Evolutionary conservation across 2,113 vertebrate genomes (phyloP), one percentile per base, ranked within the genome.

Genomic region (Boulengeromyrus knoepffleri): DNA sequence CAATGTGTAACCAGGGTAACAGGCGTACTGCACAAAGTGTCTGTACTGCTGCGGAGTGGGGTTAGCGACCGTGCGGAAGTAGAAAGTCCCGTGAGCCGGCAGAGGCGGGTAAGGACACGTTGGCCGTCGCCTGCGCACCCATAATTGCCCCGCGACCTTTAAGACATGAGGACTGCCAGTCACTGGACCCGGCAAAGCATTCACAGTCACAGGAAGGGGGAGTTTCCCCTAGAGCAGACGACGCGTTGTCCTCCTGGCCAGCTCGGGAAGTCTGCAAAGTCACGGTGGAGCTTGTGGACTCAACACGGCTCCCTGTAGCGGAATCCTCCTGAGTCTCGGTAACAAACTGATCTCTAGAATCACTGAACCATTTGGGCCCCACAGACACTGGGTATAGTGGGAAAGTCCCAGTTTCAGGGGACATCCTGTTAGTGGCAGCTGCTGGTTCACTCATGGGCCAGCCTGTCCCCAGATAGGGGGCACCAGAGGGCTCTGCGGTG

Each of bases 21-120:
- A 96, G 53, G 93, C 92, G 2, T 95, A 96, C 88, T 95, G 94
- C 24, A 96, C 92, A 88, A 94, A 95, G 77, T 95, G 93, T 39
- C 87, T 94, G 91, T 94, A 93, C 42, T 94, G 93, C 89, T 80
- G 39, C 1, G 92, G 92, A 13, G 85, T 89, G 3, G 93, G 93
- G 83, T 94, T 93, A 77, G 89, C 91, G 5, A 94, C 88, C 3
- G 92, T 94, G 15, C 90, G 92, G 31, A 95, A 95, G 90, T 93
- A 93, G 90, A 96, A 94, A 1, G 94, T 95, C 17, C 95, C 95
- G 1, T 95, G 94, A 70, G 89, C 62, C 1, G 95, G 95, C 21
- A 95, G 80, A 0, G 94, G 95, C 6, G 95, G 95, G 84, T 95
- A 94, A 0, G 91, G 92, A 89, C 95, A 96, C 15, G 90, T 77